Conservation (phyloP, 2,888 invertebrate genomes). For the Panopea generosa region DNA sequence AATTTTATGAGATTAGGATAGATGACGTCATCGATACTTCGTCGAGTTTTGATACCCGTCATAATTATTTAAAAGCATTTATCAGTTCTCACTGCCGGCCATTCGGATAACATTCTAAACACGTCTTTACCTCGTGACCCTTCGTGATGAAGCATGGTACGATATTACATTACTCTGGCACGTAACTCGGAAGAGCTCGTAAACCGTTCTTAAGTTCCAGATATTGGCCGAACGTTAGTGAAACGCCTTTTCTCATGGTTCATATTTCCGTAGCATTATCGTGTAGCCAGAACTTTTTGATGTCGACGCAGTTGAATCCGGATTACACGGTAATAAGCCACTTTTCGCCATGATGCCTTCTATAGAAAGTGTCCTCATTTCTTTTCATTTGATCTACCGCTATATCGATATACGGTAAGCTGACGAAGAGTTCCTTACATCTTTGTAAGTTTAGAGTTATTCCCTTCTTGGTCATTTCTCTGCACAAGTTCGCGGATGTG, state of each 20-base stretch:
- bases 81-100: too few species aligned
- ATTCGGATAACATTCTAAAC: too few species aligned
- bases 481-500: too few species aligned
- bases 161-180: constrained; percentile 4
- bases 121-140: constrained; percentile 12
- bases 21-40: background rate
- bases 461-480: constrained; percentile 32
- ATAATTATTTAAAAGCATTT: too few species aligned
- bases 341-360: constrained; percentile 43
- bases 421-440: constrained; percentile 38
- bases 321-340: constrained; percentile 33
- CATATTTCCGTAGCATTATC: too few species aligned
- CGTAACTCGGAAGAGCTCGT: constrained; percentile 18
- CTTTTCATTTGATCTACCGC: constrained; percentile 21
- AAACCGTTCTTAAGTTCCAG: too few species aligned
- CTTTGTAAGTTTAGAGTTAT: constrained; percentile 26
- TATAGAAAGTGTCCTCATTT: constrained; percentile 33
- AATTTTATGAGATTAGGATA: constrained; percentile 13
- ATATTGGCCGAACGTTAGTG: constrained; percentile 33
- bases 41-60: too few species aligned
- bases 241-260: constrained; percentile 38
- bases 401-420: constrained; percentile 24
- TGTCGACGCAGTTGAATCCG: constrained; percentile 27
- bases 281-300: too few species aligned
- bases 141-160: constrained; percentile 17